Evolutionary conservation across 2,797 vertebrate genomes (phyloP).

Genomic region (Novumbra hubbsi): DNA sequence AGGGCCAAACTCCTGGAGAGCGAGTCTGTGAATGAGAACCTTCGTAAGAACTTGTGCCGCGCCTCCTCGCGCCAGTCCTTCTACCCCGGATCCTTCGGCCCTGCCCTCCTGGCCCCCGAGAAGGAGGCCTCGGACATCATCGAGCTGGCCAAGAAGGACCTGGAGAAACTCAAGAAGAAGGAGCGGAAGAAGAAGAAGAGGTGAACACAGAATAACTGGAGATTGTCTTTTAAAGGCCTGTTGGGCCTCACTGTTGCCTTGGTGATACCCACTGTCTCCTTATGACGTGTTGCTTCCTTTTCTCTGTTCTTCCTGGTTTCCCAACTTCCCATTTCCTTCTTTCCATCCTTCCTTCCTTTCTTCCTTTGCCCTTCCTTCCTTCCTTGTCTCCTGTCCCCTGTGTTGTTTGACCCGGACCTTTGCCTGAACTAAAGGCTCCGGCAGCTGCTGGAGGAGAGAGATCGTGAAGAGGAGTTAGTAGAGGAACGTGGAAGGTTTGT

Average conservation of each 20-base stretch:
- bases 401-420: conserved; percentile 82
- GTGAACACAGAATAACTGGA: conserved; percentile 59
- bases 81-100: conserved; percentile 78
- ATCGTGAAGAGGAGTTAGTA: conserved; percentile 76
- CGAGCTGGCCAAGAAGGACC: conserved; percentile 93
- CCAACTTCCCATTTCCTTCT: conserved; percentile 72
- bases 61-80: conserved; percentile 82
- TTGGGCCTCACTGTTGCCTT: background rate
- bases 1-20: conserved; percentile 95
- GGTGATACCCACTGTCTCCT: background rate
- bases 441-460: conserved; percentile 92
- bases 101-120: conserved; percentile 81
- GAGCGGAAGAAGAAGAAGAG: conserved; percentile 96
- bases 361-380: conserved; percentile 70
- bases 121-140: conserved; percentile 93
- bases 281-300: conserved; percentile 35
- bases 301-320: conserved; percentile 44
- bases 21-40: conserved; percentile 89
- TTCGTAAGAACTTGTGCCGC: conserved; percentile 87
- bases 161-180: conserved; percentile 94
- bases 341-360: conserved; percentile 78
- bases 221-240: background rate
- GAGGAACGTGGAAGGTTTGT: conserved; percentile 87
- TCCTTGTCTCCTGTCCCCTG: conserved; percentile 73
- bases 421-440: conserved; percentile 87